These are phyloP conservation scores for Sardinella longiceps DNA, from an alignment of 2,797 vertebrate species.

Conservation along the genomic window DNA sequence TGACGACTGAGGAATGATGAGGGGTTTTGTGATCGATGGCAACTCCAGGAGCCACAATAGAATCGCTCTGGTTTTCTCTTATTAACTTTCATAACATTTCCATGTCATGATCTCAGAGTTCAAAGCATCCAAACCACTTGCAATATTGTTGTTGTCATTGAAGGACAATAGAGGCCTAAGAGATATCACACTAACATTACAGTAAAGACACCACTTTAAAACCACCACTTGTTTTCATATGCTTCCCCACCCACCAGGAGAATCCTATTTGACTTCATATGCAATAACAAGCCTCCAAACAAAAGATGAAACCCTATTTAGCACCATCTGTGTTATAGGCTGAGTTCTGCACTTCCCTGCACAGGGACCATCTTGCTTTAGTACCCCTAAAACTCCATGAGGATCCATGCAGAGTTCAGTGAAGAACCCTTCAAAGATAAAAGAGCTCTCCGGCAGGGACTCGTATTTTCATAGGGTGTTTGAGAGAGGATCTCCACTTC, in stretches of 20 bases:
- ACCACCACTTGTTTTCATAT: slow-evolving; percentile 4
- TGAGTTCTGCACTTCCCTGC: background rate
- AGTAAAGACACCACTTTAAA: background rate
- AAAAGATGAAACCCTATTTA: slow-evolving; percentile 1
- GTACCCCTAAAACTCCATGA: background rate
- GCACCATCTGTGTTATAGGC: background rate
- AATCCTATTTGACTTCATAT: slow-evolving; percentile 11
- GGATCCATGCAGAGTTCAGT: slow-evolving; percentile 11
- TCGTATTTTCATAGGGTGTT: slow-evolving; percentile 1
- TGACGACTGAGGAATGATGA: slow-evolving; percentile 17
- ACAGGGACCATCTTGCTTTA: slow-evolving; percentile 5
- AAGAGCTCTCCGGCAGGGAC: background rate
- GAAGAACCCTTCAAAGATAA: slow-evolving; percentile 4
- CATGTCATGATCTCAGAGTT: background rate
- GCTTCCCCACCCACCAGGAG: slow-evolving; percentile 12
- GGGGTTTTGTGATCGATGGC: background rate
- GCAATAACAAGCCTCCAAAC: slow-evolving; percentile 6
- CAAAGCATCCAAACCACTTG: background rate
- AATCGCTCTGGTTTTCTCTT: background rate
- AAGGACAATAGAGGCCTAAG: background rate
- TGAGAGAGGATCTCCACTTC: background rate
- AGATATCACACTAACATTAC: background rate
- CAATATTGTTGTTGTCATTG: background rate
- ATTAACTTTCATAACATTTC: slow-evolving; percentile 19
- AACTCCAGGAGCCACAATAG: background rate